phyloP scores from a whole-genome alignment of 2,888 invertebrate genomes.

The Halictus ligatus region DNA sequence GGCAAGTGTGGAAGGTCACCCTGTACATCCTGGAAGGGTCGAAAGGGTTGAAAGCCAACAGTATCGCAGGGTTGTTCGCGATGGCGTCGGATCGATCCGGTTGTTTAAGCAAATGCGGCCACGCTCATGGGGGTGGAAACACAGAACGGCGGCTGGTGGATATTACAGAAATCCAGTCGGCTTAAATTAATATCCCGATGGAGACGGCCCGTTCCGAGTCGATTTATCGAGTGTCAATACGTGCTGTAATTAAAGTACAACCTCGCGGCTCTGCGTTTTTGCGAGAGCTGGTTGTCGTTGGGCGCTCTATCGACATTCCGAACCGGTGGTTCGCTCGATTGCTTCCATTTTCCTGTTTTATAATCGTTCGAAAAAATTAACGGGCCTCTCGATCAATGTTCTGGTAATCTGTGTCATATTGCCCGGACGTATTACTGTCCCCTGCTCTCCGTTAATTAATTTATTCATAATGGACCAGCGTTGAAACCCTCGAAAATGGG shows the following conservation, averaged over 20 bases:
- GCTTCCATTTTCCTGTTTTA: neutral
- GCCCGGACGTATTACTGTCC: neutral
- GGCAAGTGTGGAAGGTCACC: neutral
- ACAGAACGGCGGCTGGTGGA: neutral
- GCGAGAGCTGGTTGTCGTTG: neutral
- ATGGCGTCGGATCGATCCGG: neutral
- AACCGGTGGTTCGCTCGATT: neutral
- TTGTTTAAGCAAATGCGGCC: neutral
- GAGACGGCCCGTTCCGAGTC: neutral
- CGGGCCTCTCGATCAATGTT: neutral
- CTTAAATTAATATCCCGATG: slow-evolving; percentile 36
- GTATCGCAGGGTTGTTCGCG: neutral
- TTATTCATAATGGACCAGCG: neutral
- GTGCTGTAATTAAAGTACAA: slow-evolving; percentile 30
- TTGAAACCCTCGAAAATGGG: neutral
- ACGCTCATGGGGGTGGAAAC: neutral
- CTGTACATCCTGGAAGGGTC: neutral
- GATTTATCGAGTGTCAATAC: slow-evolving; percentile 44
- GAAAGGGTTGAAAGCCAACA: neutral
- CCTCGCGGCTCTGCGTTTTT: slow-evolving; percentile 3
- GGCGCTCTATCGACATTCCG: neutral
- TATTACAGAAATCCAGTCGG: slow-evolving; percentile 8
- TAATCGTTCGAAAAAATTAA: neutral
- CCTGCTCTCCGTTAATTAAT: neutral
- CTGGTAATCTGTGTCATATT: neutral